Percentiles rank a stretch among this genome's conserved stretches.
Evolutionary conservation across 2,113 vertebrate genomes (phyloP).

Genomic region (Trogon melanurus): DNA sequence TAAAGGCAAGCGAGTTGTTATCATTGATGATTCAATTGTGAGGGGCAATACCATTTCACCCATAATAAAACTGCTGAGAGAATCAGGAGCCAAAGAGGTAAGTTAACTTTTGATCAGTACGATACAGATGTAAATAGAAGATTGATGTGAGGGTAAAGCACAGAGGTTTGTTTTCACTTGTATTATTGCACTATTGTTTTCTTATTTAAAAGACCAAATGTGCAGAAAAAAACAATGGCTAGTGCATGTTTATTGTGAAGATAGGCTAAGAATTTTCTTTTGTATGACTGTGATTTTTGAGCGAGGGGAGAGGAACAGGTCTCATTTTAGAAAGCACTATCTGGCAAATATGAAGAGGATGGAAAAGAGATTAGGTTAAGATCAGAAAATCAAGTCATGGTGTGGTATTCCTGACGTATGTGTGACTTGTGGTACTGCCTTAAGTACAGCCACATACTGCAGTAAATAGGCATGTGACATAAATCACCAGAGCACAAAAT

Average conservation of each 20-base stretch:
- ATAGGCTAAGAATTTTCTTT: not conserved
- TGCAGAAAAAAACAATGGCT: not conserved
- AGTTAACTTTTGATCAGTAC: conserved; percentile 11
- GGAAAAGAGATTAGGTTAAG: not conserved
- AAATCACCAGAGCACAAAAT: not conserved
- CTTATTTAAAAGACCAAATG: not conserved
- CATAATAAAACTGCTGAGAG: conserved; percentile 95
- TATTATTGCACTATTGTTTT: not conserved
- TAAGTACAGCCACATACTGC: not conserved
- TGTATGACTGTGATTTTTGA: not conserved
- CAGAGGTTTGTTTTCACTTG: not conserved
- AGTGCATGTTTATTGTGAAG: not conserved
- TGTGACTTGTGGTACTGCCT: not conserved
- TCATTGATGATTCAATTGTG: conserved; percentile 97
- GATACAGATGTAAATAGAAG: not conserved
- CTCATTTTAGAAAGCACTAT: not conserved
- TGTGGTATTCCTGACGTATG: not conserved
- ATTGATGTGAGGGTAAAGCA: not conserved
- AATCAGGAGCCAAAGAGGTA: conserved; percentile 96
- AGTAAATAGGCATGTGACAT: not conserved
- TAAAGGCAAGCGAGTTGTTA: conserved; percentile 92
- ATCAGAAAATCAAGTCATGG: not conserved
- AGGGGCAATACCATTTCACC: conserved; percentile 98
- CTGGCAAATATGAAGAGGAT: not conserved
- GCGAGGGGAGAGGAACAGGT: not conserved